Evolutionary conservation across 2,797 vertebrate genomes (phyloP), one percentile per base, ranked within the genome.

Genomic region (Platalea minor): DNA sequence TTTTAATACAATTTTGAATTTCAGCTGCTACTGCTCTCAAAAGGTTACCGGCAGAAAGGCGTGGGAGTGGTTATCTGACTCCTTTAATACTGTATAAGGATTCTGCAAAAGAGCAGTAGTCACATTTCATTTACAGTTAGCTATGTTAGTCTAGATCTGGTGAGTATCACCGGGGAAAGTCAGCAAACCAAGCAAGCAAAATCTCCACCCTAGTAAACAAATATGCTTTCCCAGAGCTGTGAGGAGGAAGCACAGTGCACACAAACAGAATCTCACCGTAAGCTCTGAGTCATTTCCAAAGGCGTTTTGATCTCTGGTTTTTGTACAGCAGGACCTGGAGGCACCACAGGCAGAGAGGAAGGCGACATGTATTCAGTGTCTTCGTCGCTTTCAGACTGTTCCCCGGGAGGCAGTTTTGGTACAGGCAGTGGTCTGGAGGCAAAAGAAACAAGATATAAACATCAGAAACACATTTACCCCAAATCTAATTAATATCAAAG

Each of bases 281-380:
- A 97, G 92, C 95, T 96, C 73, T 96, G 97, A 53, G 96, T n/a
- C 83, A 95, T 63, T 91, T 98, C 98, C 76, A 96, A 89, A 93
- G 98, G 96, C 95, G 96, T 81, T 76, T 97, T 98, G 28, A 88
- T 31, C 56, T 98, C 98, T 48, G 95, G 18, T 82, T 98, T 98
- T 53, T 96, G 96, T 82, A 91, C 95, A 91, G 95, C 94, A 46
- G 98, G 97, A 72, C 94, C 95, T 53, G 98, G 96, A 80, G 98
- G 97, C 81, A 98, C 97, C 53, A 98, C 90, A 13, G 99, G 99
- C 43, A 98, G 98, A 26, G 99, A 99, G 59, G 98, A 99, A 7
- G 99, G 99, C 48, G 99, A 98, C 99, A 99, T 99, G 97, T 99
- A 99, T 80, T 99, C 99, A 0, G 99, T 98, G 94, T 99, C 99